phyloP scores from a whole-genome alignment of 2,888 invertebrate genomes.

The Mimas tiliae region DNA sequence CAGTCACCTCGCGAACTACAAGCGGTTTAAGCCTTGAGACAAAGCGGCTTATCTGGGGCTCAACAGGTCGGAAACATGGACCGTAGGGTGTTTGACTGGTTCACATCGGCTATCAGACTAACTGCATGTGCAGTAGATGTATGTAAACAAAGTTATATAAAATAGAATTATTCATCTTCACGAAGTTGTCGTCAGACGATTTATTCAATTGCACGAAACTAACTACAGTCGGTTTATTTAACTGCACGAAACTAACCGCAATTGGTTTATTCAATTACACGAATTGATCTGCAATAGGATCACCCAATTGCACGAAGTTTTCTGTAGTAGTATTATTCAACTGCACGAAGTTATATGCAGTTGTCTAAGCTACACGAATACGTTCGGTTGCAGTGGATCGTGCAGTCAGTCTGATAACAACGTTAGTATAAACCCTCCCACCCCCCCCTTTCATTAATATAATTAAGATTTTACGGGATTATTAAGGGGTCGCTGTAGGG shows the following conservation, averaged over 20 bases:
- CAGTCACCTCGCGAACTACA: constrained; percentile 81
- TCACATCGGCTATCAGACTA: background rate
- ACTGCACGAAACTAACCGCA: no score
- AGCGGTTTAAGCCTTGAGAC: constrained; percentile 71
- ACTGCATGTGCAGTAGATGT: background rate
- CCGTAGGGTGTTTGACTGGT: constrained; percentile 2
- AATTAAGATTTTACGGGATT: background rate
- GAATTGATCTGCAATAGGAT: background rate
- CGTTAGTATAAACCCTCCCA: background rate
- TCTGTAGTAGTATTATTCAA: no score
- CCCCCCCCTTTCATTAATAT: background rate
- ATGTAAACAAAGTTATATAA: no score
- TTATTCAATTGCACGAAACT: no score
- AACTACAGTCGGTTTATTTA: no score
- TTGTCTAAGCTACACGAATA: background rate
- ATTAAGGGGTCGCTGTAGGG: background rate
- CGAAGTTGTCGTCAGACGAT: no score
- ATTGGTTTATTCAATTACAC: background rate
- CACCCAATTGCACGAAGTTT: no score
- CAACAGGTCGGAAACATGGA: background rate
- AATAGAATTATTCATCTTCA: no score
- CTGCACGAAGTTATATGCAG: no score
- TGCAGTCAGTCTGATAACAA: background rate
- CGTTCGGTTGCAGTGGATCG: background rate
- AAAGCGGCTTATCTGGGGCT: background rate